These are phyloP conservation scores for Lissonota sp. DNA, from an alignment of 2,888 invertebrate genomes.

Conservation along the genomic window DNA sequence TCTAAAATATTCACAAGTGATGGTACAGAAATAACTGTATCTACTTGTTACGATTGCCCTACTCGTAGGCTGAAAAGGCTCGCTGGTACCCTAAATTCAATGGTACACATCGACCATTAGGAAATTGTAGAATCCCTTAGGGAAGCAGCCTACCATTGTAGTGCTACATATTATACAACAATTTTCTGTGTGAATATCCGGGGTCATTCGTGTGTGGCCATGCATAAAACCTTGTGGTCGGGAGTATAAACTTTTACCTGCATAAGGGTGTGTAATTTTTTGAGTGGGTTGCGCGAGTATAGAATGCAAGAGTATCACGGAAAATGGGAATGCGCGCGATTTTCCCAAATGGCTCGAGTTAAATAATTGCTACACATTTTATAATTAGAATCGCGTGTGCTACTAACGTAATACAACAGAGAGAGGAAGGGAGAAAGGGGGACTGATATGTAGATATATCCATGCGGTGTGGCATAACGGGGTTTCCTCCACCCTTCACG, in stretches of 20 bases:
- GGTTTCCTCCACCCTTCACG: slow-evolving; percentile 52
- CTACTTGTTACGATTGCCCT: slow-evolving; percentile 45
- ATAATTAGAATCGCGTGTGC: slow-evolving; percentile 70
- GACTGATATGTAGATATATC: slow-evolving; percentile 18
- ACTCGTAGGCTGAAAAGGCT: neutral
- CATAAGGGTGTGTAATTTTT: slow-evolving; percentile 16
- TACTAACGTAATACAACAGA: slow-evolving; percentile 58
- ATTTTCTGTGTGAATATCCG: slow-evolving; percentile 58
- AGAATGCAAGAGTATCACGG: neutral
- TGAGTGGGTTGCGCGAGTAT: no score
- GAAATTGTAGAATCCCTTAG: slow-evolving; percentile 67
- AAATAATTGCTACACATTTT: slow-evolving; percentile 70
- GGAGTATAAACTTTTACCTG: slow-evolving; percentile 10
- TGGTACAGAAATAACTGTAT: slow-evolving; percentile 21
- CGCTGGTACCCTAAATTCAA: slow-evolving; percentile 55
- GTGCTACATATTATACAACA: slow-evolving; percentile 58
- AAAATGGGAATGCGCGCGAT: slow-evolving; percentile 44
- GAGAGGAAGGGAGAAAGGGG: slow-evolving; percentile 26
- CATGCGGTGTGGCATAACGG: slow-evolving; percentile 55
- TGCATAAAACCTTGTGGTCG: slow-evolving; percentile 1
- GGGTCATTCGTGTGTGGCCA: slow-evolving; percentile 36
- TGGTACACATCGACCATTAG: slow-evolving; percentile 68
- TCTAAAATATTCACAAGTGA: slow-evolving; percentile 49
- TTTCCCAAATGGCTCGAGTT: slow-evolving; percentile 64
- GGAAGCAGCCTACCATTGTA: slow-evolving; percentile 35